phyloP scores from a whole-genome alignment of 2,113 vertebrate species.

The Turdus rufiventris region DNA sequence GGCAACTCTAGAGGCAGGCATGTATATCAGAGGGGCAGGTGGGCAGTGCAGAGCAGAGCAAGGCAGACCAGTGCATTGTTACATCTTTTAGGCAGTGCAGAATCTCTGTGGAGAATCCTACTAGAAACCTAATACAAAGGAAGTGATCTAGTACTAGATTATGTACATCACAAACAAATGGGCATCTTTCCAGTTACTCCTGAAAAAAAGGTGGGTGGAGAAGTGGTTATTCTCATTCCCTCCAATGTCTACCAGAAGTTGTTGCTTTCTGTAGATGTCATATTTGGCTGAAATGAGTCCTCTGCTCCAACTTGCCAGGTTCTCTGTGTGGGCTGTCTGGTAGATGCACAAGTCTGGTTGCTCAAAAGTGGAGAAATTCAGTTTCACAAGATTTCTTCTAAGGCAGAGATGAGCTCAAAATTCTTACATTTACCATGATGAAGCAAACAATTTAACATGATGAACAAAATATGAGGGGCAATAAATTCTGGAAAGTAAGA shows the following conservation, averaged over 20 bases:
- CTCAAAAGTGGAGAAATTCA: not conserved
- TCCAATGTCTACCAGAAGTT: not conserved
- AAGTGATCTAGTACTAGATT: not conserved
- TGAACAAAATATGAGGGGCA: not conserved
- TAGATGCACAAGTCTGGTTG: not conserved
- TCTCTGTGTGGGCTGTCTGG: not conserved
- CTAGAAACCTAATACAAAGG: not conserved
- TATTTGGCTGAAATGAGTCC: not conserved
- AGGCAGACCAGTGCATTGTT: not conserved
- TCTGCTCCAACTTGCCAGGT: not conserved
- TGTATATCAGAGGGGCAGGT: not conserved
- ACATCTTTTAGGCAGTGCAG: not conserved
- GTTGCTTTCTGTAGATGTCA: not conserved
- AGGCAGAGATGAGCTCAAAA: not conserved
- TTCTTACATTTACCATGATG: not conserved
- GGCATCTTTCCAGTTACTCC: not conserved
- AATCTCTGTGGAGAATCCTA: not conserved
- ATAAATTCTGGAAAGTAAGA: not conserved
- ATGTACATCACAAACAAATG: not conserved
- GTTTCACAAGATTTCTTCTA: not conserved
- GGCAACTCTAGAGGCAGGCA: not conserved
- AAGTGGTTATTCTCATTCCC: not conserved
- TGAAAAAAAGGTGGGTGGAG: not conserved
- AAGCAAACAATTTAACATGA: not conserved
- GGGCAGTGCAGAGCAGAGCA: not conserved